Conservation (phyloP, 2,888 invertebrate species). For the Synanthedon tipuliformis region DNA sequence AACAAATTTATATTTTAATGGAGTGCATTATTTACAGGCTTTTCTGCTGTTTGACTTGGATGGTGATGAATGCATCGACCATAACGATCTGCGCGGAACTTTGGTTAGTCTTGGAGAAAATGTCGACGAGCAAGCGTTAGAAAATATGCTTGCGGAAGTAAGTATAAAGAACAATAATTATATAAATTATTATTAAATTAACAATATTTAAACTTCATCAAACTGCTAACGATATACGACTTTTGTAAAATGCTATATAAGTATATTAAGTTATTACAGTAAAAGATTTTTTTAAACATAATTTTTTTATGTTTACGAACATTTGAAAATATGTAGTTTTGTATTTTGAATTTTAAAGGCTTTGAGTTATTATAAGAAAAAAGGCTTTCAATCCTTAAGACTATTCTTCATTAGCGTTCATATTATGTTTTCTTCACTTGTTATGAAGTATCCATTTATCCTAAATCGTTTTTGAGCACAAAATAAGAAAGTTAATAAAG, state of each 20-base stretch:
- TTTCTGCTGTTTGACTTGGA: constrained; percentile 75
- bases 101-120: constrained; percentile 71
- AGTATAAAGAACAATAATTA: constrained; percentile 1
- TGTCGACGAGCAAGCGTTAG: constrained; percentile 67
- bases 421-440: no score
- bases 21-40: constrained; percentile 40
- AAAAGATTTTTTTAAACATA: no score
- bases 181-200: neutral
- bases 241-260: no score
- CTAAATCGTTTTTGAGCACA: neutral
- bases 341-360: no score
- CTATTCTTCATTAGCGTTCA: no score
- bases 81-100: constrained; percentile 73
- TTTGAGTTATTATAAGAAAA: no score
- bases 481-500: neutral
- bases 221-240: no score
- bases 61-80: constrained; percentile 74
- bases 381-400: no score
- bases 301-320: no score
- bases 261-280: no score
- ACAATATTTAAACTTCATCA: neutral
- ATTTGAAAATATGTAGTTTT: no score
- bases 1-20: no score
- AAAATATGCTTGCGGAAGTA: constrained; percentile 75
- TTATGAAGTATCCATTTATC: neutral